phyloP scores from a whole-genome alignment of 2,888 invertebrate genomes.

The Netelia inedita region DNA sequence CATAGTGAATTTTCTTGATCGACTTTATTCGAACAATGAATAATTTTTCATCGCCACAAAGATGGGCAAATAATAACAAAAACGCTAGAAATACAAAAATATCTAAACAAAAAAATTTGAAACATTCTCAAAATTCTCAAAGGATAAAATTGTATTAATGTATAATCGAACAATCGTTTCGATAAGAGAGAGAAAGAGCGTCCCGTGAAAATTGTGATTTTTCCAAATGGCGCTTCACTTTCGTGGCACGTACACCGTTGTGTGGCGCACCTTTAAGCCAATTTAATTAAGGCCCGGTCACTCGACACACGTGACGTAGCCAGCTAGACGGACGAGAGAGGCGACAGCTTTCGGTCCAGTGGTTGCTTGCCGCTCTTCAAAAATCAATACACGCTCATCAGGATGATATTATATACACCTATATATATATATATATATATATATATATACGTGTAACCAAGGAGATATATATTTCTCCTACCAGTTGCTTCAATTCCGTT shows the following conservation, averaged over 20 bases:
- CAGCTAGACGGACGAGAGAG: slow-evolving; percentile 46
- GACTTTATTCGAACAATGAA: no score
- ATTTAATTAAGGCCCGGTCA: slow-evolving; percentile 73
- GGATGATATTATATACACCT: slow-evolving; percentile 45
- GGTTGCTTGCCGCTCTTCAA: slow-evolving; percentile 66
- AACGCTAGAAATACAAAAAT: no score
- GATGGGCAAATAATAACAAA: no score
- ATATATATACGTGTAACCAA: slow-evolving; percentile 25
- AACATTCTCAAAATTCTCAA: no score
- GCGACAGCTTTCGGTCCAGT: slow-evolving; percentile 73
- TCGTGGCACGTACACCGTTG: slow-evolving; percentile 46
- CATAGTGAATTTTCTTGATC: no score
- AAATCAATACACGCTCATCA: slow-evolving; percentile 77
- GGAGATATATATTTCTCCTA: slow-evolving; percentile 53
- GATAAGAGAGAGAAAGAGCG: no score
- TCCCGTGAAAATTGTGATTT: neutral
- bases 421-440: neutral
- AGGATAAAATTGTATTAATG: no score
- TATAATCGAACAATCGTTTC: no score
- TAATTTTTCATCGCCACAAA: no score
- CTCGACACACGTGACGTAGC: slow-evolving; percentile 67
- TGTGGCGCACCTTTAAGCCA: slow-evolving; percentile 72
- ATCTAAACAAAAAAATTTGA: no score
- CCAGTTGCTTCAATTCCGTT: slow-evolving; percentile 69
- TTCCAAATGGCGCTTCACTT: slow-evolving; percentile 51